Evolutionary conservation across 2,797 vertebrate species (phyloP), one percentile per base, ranked within the genome.

Genomic region (Parauchenoglanis ngamensis): DNA sequence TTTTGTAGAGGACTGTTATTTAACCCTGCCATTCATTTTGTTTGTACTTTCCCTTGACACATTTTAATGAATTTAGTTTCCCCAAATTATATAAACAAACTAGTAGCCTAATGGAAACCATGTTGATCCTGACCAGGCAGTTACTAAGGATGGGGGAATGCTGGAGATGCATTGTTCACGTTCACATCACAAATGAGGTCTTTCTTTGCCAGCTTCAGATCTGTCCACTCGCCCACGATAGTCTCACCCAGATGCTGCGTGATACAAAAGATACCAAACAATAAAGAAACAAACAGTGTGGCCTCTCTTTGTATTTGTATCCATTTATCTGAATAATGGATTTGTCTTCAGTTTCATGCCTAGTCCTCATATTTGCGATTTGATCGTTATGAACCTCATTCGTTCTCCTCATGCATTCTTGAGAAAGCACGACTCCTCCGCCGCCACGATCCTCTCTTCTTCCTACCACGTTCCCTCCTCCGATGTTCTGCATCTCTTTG

Each of bases 401-500:
- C 44, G 1, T 75, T 49, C 46, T 17, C 49, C 17, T 49, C 15
- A 56, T 56, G 52, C 76, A 8, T 78, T 63, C 44, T 15, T 10
- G 79, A 81, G 79, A 81, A 63, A 46, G 65, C 79, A 46, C 79
- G 59, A 81, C 79, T n/a, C 59, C 81, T 83, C 85, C 84, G 68
- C 88, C 77, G 57, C 81, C 83, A 57, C 75, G 61, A 67, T 85
- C 56, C 56, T 25, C 87, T 56, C 79, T 85, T 73, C 78, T 81
- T 87, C 77, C 80, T 85, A 86, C 85, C 31, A 68, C 88, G 73
- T 86, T 88, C 67, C 85, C 84, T 85, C 87, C 68, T 89, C 88
- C 77, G 21, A 61, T 83, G 86, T 90, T 85, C 78, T 83, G 80
- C 63, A 59, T 73, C 67, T 85, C 85, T 86, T 70, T 49, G 63